Percentiles rank a stretch among this genome's conserved stretches.
Conservation (phyloP, 30 jellyfish, hydroid and myxozoan genomes). For the Aurelia coerulea region DNA sequence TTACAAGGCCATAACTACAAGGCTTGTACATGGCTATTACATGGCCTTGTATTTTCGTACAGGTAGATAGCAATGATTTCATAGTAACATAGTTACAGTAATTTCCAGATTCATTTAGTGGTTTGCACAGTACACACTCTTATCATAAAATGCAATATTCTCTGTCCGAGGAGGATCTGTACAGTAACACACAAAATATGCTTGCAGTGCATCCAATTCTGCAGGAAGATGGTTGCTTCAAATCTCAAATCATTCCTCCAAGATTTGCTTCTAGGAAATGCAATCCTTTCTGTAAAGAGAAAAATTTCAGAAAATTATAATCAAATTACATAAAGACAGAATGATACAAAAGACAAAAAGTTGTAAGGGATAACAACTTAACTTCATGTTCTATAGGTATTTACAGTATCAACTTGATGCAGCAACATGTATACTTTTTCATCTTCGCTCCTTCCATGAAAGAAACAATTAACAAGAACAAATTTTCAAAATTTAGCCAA, state of each 20-base stretch:
- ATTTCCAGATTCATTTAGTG: too few species aligned
- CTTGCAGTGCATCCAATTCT: not conserved
- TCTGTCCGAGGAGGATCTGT: too few species aligned
- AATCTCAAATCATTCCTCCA: conserved; percentile 35
- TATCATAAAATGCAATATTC: too few species aligned
- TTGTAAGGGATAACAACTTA: not conserved
- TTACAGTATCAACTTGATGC: not conserved
- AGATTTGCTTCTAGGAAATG: conserved; percentile 27
- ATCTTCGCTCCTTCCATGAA: not conserved
- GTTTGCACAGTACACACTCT: too few species aligned
- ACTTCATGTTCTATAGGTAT: not conserved
- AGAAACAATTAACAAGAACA: not conserved
- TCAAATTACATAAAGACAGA: not conserved
- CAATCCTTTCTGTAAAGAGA: conserved; percentile 25
- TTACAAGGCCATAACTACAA: too few species aligned
- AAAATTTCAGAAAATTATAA: not conserved
- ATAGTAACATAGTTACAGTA: too few species aligned
- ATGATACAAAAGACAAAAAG: not conserved
- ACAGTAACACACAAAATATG: too few species aligned
- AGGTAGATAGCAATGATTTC: too few species aligned
- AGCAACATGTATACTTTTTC: not conserved
- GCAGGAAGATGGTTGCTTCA: not conserved
- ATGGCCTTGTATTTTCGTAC: too few species aligned
- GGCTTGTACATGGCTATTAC: too few species aligned
- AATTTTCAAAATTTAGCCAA: not conserved